A percentile compares a stretch with the other conserved stretches of the same genome.
Conservation (phyloP, 2,113 vertebrate genomes). For the Dicaeum eximium region DNA sequence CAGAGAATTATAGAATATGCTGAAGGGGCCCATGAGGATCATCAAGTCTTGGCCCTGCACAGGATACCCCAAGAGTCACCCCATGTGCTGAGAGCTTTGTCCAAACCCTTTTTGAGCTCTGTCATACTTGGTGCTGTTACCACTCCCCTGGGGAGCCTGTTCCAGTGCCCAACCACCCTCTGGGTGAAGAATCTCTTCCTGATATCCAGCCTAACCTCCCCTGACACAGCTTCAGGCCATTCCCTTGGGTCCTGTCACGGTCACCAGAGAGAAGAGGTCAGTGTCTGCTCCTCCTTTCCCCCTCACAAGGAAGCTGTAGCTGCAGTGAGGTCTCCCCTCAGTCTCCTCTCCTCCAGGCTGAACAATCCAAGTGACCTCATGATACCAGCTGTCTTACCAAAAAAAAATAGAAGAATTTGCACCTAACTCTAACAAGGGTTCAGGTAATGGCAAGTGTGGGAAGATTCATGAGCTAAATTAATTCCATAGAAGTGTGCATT, state of each 20-base stretch:
- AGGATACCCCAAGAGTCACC: background rate
- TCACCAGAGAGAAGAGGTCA: background rate
- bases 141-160: background rate
- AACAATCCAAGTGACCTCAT: background rate
- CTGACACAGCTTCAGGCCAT: no score
- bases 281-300: background rate
- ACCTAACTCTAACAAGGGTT: background rate
- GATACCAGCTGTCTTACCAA: background rate
- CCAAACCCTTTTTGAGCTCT: background rate
- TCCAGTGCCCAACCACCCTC: background rate
- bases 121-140: background rate
- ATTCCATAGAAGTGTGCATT: background rate
- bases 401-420: background rate
- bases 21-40: background rate
- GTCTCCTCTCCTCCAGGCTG: background rate
- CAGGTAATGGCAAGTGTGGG: background rate
- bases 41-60: background rate
- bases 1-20: background rate
- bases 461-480: background rate
- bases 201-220: background rate
- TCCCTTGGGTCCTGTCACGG: background rate
- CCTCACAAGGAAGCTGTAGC: background rate
- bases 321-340: background rate
- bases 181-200: background rate
- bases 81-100: background rate